Percentiles rank a stretch among this genome's conserved stretches.
Conservation (phyloP, 1,140 invertebrate genomes). For the Drosophila lowei region DNA sequence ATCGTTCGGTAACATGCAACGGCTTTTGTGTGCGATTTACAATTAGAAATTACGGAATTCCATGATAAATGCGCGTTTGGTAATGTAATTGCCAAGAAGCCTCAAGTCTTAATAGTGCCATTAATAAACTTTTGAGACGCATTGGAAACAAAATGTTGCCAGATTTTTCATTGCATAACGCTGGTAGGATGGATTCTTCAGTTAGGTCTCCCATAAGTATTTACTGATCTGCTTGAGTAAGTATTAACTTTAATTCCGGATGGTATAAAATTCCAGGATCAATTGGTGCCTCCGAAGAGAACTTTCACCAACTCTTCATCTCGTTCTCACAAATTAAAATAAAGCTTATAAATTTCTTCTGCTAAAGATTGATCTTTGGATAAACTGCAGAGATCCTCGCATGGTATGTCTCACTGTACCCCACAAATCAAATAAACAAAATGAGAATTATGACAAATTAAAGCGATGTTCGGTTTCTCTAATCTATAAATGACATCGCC, state of each 20-base stretch:
- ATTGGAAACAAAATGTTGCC: background rate
- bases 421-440: conserved; percentile 29
- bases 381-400: too few species aligned
- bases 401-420: too few species aligned
- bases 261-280: too few species aligned
- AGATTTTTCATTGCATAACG: conserved; percentile 15
- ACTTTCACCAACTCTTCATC: too few species aligned
- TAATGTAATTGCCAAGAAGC: conserved; percentile 21
- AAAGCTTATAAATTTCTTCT: too few species aligned
- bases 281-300: too few species aligned
- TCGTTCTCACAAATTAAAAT: too few species aligned
- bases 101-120: conserved; percentile 5
- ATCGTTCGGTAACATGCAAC: conserved; percentile 61
- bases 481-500: conserved; percentile 50
- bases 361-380: too few species aligned
- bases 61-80: conserved; percentile 58
- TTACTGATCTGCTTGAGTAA: too few species aligned
- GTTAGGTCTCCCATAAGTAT: too few species aligned
- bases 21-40: conserved; percentile 20
- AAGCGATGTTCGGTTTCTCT: conserved; percentile 9
- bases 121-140: conserved; percentile 26
- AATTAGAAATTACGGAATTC: conserved; percentile 54
- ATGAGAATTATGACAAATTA: conserved; percentile 36
- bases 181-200: background rate
- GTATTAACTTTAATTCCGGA: too few species aligned